phyloP scores from a whole-genome alignment of 1,140 invertebrate genomes.

The Chironomus tepperi region DNA sequence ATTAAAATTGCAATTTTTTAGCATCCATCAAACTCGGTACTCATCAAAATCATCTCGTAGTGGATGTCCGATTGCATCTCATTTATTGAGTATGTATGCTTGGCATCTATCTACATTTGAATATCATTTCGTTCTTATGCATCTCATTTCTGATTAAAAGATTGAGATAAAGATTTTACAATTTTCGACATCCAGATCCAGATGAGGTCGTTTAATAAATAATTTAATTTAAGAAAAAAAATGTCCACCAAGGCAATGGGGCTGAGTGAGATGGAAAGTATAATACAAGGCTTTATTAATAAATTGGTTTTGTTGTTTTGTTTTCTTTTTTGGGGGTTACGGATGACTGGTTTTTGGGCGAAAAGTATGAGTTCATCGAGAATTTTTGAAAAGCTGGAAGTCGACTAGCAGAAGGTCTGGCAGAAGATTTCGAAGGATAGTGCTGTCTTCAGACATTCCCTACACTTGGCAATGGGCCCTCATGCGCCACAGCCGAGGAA shows the following conservation, averaged over 20 bases:
- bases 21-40: not conserved
- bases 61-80: not conserved
- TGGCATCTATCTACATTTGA: not conserved
- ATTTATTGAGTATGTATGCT: not conserved
- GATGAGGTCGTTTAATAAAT: conserved; percentile 3
- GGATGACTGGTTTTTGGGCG: no score
- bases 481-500: no score
- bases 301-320: not conserved
- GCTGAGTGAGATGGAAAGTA: not conserved
- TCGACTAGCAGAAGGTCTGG: no score
- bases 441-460: no score
- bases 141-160: not conserved
- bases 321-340: no score
- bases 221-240: not conserved
- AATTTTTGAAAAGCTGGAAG: no score
- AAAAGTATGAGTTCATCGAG: no score
- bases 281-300: not conserved
- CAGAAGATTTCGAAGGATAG: no score
- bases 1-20: not conserved
- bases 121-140: not conserved
- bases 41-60: not conserved
- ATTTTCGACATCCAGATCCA: conserved; percentile 1
- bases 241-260: not conserved
- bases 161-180: conserved; percentile 2
- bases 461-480: no score